Percentiles rank a stretch among this genome's conserved stretches.
phyloP scores from a whole-genome alignment of 2,888 invertebrate genomes.

The Torymus texanus region DNA sequence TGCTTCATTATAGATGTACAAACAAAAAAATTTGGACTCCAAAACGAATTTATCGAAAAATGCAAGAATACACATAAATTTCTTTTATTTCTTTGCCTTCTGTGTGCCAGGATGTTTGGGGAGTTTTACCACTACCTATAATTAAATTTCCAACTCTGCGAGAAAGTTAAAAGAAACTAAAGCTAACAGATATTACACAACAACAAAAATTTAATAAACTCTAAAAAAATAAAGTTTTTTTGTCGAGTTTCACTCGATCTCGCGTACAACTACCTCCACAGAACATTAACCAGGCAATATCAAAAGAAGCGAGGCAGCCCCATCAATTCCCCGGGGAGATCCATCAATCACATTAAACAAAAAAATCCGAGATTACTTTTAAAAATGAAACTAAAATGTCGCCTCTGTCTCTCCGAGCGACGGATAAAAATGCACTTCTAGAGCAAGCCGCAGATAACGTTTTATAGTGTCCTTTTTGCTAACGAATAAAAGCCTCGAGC shows the following conservation, averaged over 20 bases:
- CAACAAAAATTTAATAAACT: too few species aligned
- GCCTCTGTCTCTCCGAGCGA: neutral
- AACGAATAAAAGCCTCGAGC: neutral
- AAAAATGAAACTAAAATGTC: conserved; percentile 3
- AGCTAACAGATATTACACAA: too few species aligned
- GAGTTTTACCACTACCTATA: too few species aligned
- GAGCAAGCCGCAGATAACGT: neutral
- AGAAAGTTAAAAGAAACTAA: too few species aligned
- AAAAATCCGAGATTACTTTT: conserved; percentile 6
- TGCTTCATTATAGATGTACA: too few species aligned
- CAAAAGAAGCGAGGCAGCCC: conserved; percentile 13
- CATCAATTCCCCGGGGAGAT: neutral
- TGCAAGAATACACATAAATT: too few species aligned
- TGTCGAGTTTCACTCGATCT: neutral
- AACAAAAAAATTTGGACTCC: too few species aligned
- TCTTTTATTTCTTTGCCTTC: too few species aligned
- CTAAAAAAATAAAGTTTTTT: neutral
- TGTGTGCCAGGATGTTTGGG: too few species aligned
- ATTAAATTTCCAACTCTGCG: too few species aligned
- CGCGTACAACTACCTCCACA: neutral
- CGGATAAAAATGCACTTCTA: neutral
- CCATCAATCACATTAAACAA: conserved; percentile 11
- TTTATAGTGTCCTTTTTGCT: neutral
- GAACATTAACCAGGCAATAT: neutral
- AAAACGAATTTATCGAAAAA: too few species aligned